A percentile compares a stretch with the other conserved stretches of the same genome.
phyloP scores from a whole-genome alignment of 2,888 invertebrate species.

The Zeuzera pyrina region DNA sequence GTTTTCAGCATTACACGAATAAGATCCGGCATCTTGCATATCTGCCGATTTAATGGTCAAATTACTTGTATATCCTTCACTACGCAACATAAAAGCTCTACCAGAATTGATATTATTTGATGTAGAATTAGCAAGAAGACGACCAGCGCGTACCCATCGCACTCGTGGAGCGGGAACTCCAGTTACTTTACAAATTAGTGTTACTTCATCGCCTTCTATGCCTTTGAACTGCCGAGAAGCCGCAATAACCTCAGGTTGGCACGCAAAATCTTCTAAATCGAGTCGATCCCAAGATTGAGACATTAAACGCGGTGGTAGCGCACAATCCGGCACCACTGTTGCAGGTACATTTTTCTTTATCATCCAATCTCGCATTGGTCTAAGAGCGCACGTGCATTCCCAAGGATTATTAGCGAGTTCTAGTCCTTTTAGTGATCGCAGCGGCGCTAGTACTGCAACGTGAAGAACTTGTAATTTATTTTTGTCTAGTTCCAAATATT shows the following conservation, averaged over 20 bases:
- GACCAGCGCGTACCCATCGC: constrained; percentile 80
- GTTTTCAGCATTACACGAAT: constrained; percentile 85
- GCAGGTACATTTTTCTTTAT: constrained; percentile 82
- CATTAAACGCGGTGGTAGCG: constrained; percentile 75
- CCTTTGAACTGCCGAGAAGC: constrained; percentile 74
- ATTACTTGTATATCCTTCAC: constrained; percentile 79
- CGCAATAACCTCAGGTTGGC: constrained; percentile 79
- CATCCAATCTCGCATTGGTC: constrained; percentile 87
- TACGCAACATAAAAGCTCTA: constrained; percentile 78
- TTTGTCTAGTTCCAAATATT: constrained; percentile 84
- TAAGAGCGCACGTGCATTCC: constrained; percentile 85
- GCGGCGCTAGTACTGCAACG: constrained; percentile 77
- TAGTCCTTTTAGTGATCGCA: constrained; percentile 81
- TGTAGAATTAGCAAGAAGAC: constrained; percentile 77
- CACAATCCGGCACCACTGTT: constrained; percentile 77
- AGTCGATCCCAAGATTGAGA: constrained; percentile 82
- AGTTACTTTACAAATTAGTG: constrained; percentile 79
- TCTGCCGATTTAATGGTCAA: constrained; percentile 82
- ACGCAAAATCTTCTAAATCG: constrained; percentile 85
- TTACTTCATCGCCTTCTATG: constrained; percentile 81
- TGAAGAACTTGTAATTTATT: constrained; percentile 80
- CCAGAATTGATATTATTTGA: constrained; percentile 53
- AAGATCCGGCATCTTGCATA: constrained; percentile 82
- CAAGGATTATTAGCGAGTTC: constrained; percentile 86
- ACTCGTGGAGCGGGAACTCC: constrained; percentile 83